Base-by-base conservation (phyloP, 2,888 invertebrate genomes). In the Hyles lineata region DNA sequence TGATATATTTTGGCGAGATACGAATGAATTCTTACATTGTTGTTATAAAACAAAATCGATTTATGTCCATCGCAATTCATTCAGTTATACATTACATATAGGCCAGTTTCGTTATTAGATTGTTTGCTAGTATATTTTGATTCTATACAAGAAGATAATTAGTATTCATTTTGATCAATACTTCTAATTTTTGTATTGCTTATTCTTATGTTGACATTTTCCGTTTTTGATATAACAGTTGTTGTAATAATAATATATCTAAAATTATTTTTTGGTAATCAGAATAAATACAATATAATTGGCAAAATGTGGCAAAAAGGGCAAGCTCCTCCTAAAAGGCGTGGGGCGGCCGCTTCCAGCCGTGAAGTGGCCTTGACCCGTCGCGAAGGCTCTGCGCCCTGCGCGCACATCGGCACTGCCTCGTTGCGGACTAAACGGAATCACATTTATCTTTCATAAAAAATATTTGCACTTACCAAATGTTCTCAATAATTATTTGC, bases 281-380 rank as follows among this genome's bases (percentile, higher is more conserved):
- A 67, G 23, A 19, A 63, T 4, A 15, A 21, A 43, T 9, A 15
- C 23, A 50, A 67, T 15, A 15, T 17, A 50, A 50, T 23, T 67
- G 50, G 43, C 15, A 50, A 50, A 43, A 25, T 23, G 23, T 67
- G 50, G 35, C 21, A n/a, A 67, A 67, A 67, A 63, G 50, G 17
- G 50, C 23, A 50, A 50, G 43, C 23, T 50, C 19, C 23, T 50
- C 19, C 43, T 79, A 78, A 78, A 82, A 83, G 75, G 78, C 74
- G 79, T 76, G 76, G 75, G 78, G 74, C 77, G 82, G 67, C 67
- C 67, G 67, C 67, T 67, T 67, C 50, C 67, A 85, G 85, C 82
- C 86, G 82, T 85, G 78, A 74, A 78, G 70, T 84, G 90, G 85
- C 92, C 92, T 92, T 92, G 91, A 92, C 91, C 90, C 82, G 80